phyloP scores from a whole-genome alignment of 2,113 vertebrate species.

The Mus spicilegus region DNA sequence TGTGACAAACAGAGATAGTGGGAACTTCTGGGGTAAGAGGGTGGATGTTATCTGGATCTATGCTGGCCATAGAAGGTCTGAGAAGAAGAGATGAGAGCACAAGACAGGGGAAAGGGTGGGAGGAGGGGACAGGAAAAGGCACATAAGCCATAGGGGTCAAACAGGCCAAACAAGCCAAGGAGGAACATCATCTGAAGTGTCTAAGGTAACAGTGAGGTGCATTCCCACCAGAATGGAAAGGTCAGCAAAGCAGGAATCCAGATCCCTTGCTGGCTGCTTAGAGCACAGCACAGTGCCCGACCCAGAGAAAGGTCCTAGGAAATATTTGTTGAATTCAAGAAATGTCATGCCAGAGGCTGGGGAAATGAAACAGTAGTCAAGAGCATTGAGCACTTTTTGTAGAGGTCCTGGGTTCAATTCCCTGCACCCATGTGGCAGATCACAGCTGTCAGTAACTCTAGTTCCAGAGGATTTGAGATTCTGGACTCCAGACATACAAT shows the following conservation, averaged over 20 bases:
- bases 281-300: background rate
- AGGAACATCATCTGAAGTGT: background rate
- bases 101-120: fast-evolving
- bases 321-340: background rate
- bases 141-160: background rate
- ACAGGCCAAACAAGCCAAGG: background rate
- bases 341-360: background rate
- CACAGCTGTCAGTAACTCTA: background rate
- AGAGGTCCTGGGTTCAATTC: background rate
- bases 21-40: background rate
- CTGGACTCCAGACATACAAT: background rate
- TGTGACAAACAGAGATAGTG: background rate
- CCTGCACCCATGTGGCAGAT: background rate
- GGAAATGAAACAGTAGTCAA: background rate
- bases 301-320: background rate
- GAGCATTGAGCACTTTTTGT: background rate
- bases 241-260: background rate
- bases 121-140: background rate
- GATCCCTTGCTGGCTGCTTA: background rate
- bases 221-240: background rate
- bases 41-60: background rate
- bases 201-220: background rate
- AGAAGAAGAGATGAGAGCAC: background rate
- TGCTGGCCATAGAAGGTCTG: background rate
- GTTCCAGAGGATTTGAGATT: background rate